A percentile compares a stretch with the other conserved stretches of the same genome.
phyloP scores from a whole-genome alignment of 2,888 invertebrate genomes.

The Athripsodes cinereus region DNA sequence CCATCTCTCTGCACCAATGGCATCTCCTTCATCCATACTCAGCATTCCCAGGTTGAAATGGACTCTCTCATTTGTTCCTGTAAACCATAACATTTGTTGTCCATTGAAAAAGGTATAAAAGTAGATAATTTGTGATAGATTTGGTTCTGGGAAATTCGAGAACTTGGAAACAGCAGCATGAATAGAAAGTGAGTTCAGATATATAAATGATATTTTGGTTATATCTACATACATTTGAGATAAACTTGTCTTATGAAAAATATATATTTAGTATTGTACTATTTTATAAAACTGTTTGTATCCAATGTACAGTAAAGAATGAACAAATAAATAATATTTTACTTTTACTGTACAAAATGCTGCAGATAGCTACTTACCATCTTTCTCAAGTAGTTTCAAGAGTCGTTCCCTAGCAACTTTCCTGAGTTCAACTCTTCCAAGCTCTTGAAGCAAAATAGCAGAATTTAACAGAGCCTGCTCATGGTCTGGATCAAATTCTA shows the following conservation, averaged over 20 bases:
- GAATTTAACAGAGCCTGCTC: constrained; percentile 93
- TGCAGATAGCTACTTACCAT: constrained; percentile 39
- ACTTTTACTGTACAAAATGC: background rate
- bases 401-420: constrained; percentile 76
- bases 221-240: too few relatives aligned
- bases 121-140: too few relatives aligned
- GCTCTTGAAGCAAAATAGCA: constrained; percentile 87
- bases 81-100: too few relatives aligned
- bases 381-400: constrained; percentile 70
- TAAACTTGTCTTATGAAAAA: too few relatives aligned
- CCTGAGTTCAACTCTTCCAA: constrained; percentile 73
- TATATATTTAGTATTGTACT: too few relatives aligned
- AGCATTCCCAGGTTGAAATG: constrained; percentile 96
- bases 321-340: background rate
- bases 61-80: constrained; percentile 79
- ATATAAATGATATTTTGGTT: too few relatives aligned
- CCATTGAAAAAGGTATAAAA: too few relatives aligned
- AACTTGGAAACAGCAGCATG: too few relatives aligned
- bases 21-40: constrained; percentile 91
- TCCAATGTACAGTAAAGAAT: too few relatives aligned
- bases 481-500: constrained; percentile 90
- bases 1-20: constrained; percentile 83
- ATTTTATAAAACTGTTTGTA: too few relatives aligned
- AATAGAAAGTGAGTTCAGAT: too few relatives aligned
- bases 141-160: too few relatives aligned